phyloP scores from a whole-genome alignment of 2,888 invertebrate genomes.

The Brachyptera putata region DNA sequence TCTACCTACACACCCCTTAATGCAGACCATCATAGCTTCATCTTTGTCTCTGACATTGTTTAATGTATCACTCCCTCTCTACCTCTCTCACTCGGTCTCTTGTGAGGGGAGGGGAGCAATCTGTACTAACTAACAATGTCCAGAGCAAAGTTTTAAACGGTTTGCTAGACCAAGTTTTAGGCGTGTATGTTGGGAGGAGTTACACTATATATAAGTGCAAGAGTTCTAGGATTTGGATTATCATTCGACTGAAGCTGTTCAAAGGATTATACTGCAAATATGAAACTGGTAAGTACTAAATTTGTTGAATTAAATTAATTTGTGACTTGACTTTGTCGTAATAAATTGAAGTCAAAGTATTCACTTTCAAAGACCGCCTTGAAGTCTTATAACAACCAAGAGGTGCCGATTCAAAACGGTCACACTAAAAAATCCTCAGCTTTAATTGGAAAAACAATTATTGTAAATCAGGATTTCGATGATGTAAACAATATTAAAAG shows the following conservation, averaged over 20 bases:
- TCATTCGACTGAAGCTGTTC: constrained; percentile 1
- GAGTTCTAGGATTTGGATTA: not conserved
- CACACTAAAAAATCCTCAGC: too few species aligned
- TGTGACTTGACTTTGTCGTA: too few species aligned
- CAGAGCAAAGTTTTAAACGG: not conserved
- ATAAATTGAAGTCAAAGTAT: too few species aligned
- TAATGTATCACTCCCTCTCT: not conserved
- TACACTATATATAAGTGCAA: not conserved
- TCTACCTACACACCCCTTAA: too few species aligned
- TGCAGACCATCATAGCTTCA: not conserved
- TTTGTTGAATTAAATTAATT: too few species aligned
- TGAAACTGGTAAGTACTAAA: not conserved
- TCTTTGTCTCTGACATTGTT: not conserved
- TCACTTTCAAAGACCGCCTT: too few species aligned
- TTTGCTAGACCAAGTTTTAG: not conserved
- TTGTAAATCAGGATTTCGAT: too few species aligned
- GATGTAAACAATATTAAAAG: too few species aligned
- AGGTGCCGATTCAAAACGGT: too few species aligned
- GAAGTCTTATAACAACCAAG: too few species aligned
- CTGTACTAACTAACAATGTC: not conserved
- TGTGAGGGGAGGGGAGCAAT: not conserved
- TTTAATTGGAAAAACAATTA: too few species aligned
- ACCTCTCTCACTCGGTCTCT: not conserved
- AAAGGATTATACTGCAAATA: not conserved
- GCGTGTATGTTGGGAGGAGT: not conserved